Conservation (phyloP, 1,140 invertebrate species). For the Onthophagus taurus region DNA sequence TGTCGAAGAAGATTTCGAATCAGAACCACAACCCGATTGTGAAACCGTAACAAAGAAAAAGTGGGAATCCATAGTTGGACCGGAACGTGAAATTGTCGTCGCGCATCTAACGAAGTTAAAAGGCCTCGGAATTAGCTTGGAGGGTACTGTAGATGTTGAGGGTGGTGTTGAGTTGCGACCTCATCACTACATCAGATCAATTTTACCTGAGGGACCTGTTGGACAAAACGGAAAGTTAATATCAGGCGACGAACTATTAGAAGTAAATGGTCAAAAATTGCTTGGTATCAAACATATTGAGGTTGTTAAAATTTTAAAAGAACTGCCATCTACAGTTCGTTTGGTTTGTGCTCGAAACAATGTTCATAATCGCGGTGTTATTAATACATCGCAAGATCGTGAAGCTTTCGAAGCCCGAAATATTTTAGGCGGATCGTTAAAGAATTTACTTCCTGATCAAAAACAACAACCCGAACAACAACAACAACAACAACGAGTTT, state of each 20-base stretch:
- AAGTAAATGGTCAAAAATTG: constrained; percentile 83
- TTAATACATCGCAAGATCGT: constrained; percentile 65
- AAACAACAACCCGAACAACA: constrained; percentile 41
- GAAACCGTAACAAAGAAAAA: constrained; percentile 50
- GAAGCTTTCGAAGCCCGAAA: constrained; percentile 67
- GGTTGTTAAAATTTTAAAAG: constrained; percentile 82
- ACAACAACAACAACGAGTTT: constrained; percentile 40
- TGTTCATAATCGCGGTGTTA: constrained; percentile 50
- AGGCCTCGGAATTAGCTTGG: constrained; percentile 83
- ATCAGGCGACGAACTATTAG: constrained; percentile 80
- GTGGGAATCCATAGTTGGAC: constrained; percentile 63
- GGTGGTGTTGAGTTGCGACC: constrained; percentile 72
- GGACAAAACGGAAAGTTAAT: constrained; percentile 67
- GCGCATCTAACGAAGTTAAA: constrained; percentile 76
- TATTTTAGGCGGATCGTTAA: constrained; percentile 57
- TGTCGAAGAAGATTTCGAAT: constrained; percentile 46
- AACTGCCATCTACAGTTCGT: constrained; percentile 72
- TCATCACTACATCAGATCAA: constrained; percentile 79
- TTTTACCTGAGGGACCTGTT: constrained; percentile 80
- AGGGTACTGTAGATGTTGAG: constrained; percentile 86
- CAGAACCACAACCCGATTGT: constrained; percentile 42
- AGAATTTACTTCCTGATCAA: constrained; percentile 33
- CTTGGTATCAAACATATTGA: constrained; percentile 81
- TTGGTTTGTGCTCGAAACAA: constrained; percentile 68
- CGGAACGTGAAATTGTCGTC: constrained; percentile 63